Evolutionary conservation across 2,888 invertebrate genomes (phyloP), one percentile per base, ranked within the genome.

Genomic region (Leptogaster cylindrica): DNA sequence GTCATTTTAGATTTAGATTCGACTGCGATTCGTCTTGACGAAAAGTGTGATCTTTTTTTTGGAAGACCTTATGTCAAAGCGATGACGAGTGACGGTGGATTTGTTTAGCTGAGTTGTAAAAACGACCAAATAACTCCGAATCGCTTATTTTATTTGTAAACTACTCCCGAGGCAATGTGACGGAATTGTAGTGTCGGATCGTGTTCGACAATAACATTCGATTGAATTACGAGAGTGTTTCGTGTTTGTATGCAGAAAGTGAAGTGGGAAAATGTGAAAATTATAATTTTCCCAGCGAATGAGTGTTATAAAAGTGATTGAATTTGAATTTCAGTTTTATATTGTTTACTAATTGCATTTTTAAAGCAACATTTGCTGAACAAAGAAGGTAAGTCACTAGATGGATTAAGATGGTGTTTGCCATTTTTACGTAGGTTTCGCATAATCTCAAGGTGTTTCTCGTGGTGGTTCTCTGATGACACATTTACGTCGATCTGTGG

Each of bases 51-150:
- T 44, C n/a, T 61, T 61, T 61, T 50, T 61, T 61, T 61, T 61
- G 61, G 44, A 28, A 16, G 61, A 44, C 44, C 61, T 61, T 44
- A 61, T 61, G 61, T 61, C 61, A 61, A 61, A 25, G 61, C 44
- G 41, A 61, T 61, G 61, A 61, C 61, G 61, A 61, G 16, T 41
- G 18, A 44, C 14, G 25, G n/a, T 41, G 41, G 61, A 44, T 28
- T 58, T 61, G 41, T 61, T 61, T 44, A 14, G 44, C 28, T n/a
- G 44, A 61, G 7, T 61, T 28, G 41, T n/a, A 44, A 61, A 14
- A 61, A 41, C n/a, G 3, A 8, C 5, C 10, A 18, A 28, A 16
- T 14, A 28, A 28, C 3, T 8, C 10, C 51, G 3, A 14, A 7
- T 16, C 3, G 16, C 5, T 23, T 14, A 8, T 55, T 33, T 7